Evolutionary conservation across 1,140 invertebrate genomes (phyloP), one percentile per base, ranked within the genome.

Genomic region (Andrena cerasifolii): DNA sequence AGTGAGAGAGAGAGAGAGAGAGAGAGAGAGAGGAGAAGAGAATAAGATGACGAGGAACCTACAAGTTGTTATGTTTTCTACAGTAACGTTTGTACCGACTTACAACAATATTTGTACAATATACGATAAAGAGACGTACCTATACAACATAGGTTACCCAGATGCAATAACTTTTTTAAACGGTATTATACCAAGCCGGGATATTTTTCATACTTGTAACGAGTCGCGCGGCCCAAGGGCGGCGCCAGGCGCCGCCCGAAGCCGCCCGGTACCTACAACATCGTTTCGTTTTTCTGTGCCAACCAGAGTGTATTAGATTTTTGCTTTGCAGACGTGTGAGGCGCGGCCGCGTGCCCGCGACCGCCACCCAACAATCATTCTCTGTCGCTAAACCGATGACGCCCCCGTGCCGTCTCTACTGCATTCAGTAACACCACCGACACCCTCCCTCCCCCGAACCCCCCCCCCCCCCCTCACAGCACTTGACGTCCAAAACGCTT

Each of bases 101-200:
- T 91, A 89, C 90, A 92, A 92, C 90, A 92, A 92, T 92, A 92
- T 91, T 91, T 92, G 89, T 92, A 92, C 88, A 91, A 91, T 92
- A 91, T 91, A 90, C 88, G 86, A 87, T 87, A 90, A 89, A 88
- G 31, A 87, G 85, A 85, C 83, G 87, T 89, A 90, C 89, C 89
- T 91, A 91, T 91, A 90, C 88, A 85, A 90, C 86, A 91, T 91
- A 91, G 90, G 89, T 89, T 86, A 89, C 86, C 88, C 90, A 91
- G 88, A 92, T 92, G 90, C 91, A 91, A 92, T 92, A 92, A 92
- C 87, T 92, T 92, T 92, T 92, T 90, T 91, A 92, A 91, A 89
- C 88, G 87, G 87, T 90, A 88, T 91, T 91, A 40, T 40, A 88
- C 83, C 86, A 88, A 84, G 73, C 73, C 87, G 86, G 86, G 84